Percentiles rank a stretch among this genome's conserved stretches.
These are phyloP conservation scores for Athene noctua DNA, from an alignment of 2,113 vertebrate species.

Conservation along the genomic window DNA sequence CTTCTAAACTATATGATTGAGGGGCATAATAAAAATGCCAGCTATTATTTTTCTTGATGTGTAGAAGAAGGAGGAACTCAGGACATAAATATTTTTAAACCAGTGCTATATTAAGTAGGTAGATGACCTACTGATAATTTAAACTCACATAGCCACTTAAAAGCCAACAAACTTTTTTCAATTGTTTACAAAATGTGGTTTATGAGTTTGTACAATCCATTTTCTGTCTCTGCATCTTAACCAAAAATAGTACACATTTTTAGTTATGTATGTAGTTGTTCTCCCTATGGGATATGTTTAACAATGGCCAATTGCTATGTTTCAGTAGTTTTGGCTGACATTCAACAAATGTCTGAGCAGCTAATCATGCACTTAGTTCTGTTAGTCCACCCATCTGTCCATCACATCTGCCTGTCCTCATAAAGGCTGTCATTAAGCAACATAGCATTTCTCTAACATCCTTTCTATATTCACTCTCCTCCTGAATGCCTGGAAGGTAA, in stretches of 20 bases:
- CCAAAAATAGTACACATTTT: background rate
- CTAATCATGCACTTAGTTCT: slow-evolving; percentile 62
- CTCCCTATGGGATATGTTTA: slow-evolving; percentile 32
- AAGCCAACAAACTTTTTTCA: background rate
- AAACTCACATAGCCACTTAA: background rate
- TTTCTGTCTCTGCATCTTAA: background rate
- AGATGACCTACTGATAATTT: background rate
- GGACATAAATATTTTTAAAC: background rate
- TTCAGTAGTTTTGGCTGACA: slow-evolving; percentile 60
- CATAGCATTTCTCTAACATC: slow-evolving; percentile 22
- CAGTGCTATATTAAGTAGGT: background rate
- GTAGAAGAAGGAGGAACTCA: background rate
- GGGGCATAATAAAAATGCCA: background rate
- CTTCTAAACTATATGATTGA: background rate
- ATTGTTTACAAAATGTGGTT: background rate
- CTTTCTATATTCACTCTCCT: background rate
- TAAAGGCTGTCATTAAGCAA: slow-evolving; percentile 50
- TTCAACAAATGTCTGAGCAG: slow-evolving; percentile 59
- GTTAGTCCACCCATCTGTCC: slow-evolving; percentile 62
- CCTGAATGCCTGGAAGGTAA: slow-evolving; percentile 36
- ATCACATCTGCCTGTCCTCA: slow-evolving; percentile 54
- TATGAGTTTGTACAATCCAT: background rate
- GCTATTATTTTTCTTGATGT: background rate
- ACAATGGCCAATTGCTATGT: slow-evolving; percentile 44
- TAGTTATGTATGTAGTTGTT: background rate